Base-by-base conservation (phyloP, 2,888 invertebrate species). In the Plagodis pulveraria region DNA sequence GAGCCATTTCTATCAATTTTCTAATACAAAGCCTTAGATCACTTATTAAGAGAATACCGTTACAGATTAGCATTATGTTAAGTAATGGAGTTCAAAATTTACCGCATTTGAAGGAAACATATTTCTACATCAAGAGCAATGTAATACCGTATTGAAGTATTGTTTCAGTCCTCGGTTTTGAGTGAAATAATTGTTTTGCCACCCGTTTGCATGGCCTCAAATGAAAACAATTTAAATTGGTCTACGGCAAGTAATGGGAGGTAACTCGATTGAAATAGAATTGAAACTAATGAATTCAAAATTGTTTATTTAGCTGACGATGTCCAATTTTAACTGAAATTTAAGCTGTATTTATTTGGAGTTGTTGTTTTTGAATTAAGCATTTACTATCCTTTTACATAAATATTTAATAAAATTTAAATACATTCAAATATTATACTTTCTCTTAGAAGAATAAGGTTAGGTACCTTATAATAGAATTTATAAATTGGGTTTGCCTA, bases 141-240 rank as follows among this genome's bases (percentile, higher is more conserved):
- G n/a, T 6, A 12, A 47, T 12, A 47, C 47, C 47, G 36, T 35
- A 35, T 6, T 22, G 32, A 6, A 32, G 2, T 33, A n/a, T 8
- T 8, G 6, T 34, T 11, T 50, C 42, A 10, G 50, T 50, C 42
- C 43, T 36, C n/a, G 43, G 22, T 22, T 35, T n/a, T 12, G 5
- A 22, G 4, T 12, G 12, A 6, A 11, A 8, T 40, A 12, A 6
- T 51, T 51, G 50, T 43, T 42, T 51, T 51, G 35, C 43, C 42
- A 22, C 52, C 38, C 38, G 53, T 36, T n/a, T 9, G 49, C 8
- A 32, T 10, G 32, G 32, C 5, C 12, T 35, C 38, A 32, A 46
- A 57, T 36, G 56, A 53, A 53, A 53, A 54, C 58, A 59, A 50
- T 51, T 59, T 40, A 7, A 55, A 50, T 32, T 38, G 55, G 38